phyloP scores from a whole-genome alignment of 2,888 invertebrate species.

The Chrysolina americana region DNA sequence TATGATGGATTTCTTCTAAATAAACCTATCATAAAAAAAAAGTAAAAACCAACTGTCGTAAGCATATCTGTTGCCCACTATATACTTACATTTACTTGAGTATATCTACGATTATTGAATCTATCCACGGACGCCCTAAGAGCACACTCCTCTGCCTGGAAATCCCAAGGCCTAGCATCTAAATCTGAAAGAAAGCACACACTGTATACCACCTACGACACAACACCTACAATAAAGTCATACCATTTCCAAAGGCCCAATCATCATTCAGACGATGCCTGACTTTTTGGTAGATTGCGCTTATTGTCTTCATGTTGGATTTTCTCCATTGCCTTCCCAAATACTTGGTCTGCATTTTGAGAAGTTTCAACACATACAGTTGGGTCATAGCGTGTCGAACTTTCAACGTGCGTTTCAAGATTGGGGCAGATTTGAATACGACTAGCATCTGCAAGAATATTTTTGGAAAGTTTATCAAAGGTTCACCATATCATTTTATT shows the following conservation, averaged over 20 bases:
- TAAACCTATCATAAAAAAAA: no score
- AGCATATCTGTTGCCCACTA: background rate
- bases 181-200: constrained; percentile 75
- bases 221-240: background rate
- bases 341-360: constrained; percentile 99
- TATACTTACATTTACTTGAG: constrained; percentile 60
- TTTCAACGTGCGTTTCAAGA: constrained; percentile 96
- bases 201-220: constrained; percentile 4
- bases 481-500: no score
- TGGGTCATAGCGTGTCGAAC: constrained; percentile 97
- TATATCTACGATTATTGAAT: constrained; percentile 94
- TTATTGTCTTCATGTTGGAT: constrained; percentile 99
- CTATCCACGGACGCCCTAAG: constrained; percentile 94
- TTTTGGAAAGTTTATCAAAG: background rate
- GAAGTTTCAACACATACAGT: constrained; percentile 94
- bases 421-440: constrained; percentile 99
- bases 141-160: constrained; percentile 97
- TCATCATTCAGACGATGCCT: constrained; percentile 97
- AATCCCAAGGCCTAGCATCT: constrained; percentile 98
- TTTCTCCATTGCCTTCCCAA: constrained; percentile 99
- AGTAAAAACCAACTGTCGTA: no score
- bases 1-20: no score
- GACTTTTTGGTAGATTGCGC: constrained; percentile 98
- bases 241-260: constrained; percentile 98
- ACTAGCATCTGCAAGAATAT: constrained; percentile 84